phyloP scores from a whole-genome alignment of 2,797 vertebrate species.

The Numenius phaeopus region DNA sequence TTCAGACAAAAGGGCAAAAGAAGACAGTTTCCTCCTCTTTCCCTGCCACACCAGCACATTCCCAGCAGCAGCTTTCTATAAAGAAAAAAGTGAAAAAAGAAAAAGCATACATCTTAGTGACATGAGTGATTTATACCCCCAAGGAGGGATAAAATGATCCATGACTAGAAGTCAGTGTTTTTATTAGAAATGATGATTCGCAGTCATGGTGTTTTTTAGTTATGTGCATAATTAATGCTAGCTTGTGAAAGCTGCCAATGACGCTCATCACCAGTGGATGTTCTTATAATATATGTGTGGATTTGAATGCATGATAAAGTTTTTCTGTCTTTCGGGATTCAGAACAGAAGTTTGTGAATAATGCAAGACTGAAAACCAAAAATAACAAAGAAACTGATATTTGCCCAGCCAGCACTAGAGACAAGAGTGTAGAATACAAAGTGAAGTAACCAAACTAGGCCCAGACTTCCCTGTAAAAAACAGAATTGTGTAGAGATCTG shows the following conservation, averaged over 20 bases:
- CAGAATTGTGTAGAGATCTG: neutral
- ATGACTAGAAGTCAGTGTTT: conserved; percentile 57
- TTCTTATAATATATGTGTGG: conserved; percentile 9
- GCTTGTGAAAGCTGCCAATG: conserved; percentile 52
- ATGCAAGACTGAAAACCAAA: conserved; percentile 42
- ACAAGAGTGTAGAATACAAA: neutral
- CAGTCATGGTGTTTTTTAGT: conserved; percentile 32
- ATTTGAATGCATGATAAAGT: conserved; percentile 64
- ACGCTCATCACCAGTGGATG: conserved; percentile 25
- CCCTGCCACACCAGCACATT: neutral
- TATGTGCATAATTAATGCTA: conserved; percentile 59
- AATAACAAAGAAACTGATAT: conserved; percentile 34
- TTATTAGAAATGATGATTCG: conserved; percentile 63
- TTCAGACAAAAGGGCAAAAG: neutral
- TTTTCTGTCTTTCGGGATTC: conserved; percentile 42
- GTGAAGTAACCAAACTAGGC: neutral
- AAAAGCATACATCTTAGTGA: conserved; percentile 24
- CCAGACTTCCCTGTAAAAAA: neutral
- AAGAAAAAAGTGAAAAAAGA: neutral
- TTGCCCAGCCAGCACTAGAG: neutral
- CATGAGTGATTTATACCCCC: conserved; percentile 53
- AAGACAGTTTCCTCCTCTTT: neutral
- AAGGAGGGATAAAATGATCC: conserved; percentile 53
- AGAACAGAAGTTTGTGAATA: conserved; percentile 59
- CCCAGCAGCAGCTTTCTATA: neutral